Evolutionary conservation across 2,888 invertebrate genomes (phyloP), one percentile per base, ranked within the genome.

Genomic region (Cataglyphis livida): DNA sequence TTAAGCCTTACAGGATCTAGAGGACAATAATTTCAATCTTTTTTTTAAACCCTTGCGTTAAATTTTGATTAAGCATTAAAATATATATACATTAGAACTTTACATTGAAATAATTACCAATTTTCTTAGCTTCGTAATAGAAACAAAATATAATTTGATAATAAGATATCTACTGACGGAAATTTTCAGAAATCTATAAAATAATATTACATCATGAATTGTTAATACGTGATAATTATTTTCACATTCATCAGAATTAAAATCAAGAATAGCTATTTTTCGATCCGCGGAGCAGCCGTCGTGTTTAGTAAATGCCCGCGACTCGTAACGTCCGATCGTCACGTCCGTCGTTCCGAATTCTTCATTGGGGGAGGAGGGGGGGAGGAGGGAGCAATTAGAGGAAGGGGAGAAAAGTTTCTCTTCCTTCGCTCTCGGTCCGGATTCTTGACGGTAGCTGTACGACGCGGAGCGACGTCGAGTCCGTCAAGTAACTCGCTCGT

Each of bases 401-500:
- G n/a, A 12, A 66, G 3, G 18, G 41, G 25, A 6, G 41, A 44
- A 48, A 74, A 75, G 74, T 81, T 81, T 81, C 71, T 59, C 59
- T 38, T 32, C 51, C 59, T 38, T 54, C 62, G 76, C 28, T 32
- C 82, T 48, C 32, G 70, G 35, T 7, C 64, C 71, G 84, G 85
- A 89, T 90, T 92, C 91, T 90, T 90, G 90, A 82, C 73, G 86
- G 87, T 84, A 84, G 90, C 91, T 91, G 90, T 91, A 91, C 91
- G 88, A 85, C 85, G 88, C 85, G 44, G 15, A 89, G 85, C 85
- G 79, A 90, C 89, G 92, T 92, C 92, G 90, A 91, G 93, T 93
- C 93, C 92, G 93, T 92, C 93, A 92, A 93, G 92, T 91, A 92
- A 91, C 91, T 92, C 91, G 89, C 88, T 85, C 86, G 85, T 76